Evolutionary conservation across 1,140 invertebrate genomes (phyloP), one percentile per base, ranked within the genome.

Genomic region (Philaenus spumarius): DNA sequence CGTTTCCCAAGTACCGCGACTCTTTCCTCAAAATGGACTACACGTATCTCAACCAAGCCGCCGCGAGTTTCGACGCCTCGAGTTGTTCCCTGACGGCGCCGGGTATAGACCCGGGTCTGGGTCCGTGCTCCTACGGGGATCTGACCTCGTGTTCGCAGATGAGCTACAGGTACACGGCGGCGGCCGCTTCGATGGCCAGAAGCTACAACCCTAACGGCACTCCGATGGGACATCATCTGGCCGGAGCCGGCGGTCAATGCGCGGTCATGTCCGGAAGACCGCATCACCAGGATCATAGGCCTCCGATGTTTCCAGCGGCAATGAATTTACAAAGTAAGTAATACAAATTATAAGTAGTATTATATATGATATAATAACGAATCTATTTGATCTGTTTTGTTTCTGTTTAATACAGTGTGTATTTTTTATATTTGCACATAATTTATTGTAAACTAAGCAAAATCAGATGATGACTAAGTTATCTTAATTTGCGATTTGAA

Each of bases 71-170:
- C 69, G 82, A 84, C 63, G 76, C 77, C 1, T 82, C 82, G 12
- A 82, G 78, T 64, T 85, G 84, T 66, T 72, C 73, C 15, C 75
- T 86, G 55, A 73, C 83, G 50, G 75, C 77, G 12, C 73, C 79
- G 30, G 77, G 79, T 58, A 83, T 84, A 73, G 80, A 81, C 59
- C 76, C 78, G 9, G 75, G 76, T 40, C 68, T 83, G 26, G 82
- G 82, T 65, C 84, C 85, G 35, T 87, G 86, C 71, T 84, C 87
- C 6, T 92, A 91, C 73, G 85, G 87, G 22, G 89, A 93, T 71
- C 77, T 90, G 60, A 85, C 87, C 22, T 89, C 87, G 11, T 93
- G 89, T 73, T 87, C 87, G 42, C 89, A 92, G 76, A 90, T 93
- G 85, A 87, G 85, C 52, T 86, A 86, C 67, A 76, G 84, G 4